Evolutionary conservation across 1,140 invertebrate species (phyloP), one percentile per base, ranked within the genome.

Genomic region (Drosophila kikkawai): DNA sequence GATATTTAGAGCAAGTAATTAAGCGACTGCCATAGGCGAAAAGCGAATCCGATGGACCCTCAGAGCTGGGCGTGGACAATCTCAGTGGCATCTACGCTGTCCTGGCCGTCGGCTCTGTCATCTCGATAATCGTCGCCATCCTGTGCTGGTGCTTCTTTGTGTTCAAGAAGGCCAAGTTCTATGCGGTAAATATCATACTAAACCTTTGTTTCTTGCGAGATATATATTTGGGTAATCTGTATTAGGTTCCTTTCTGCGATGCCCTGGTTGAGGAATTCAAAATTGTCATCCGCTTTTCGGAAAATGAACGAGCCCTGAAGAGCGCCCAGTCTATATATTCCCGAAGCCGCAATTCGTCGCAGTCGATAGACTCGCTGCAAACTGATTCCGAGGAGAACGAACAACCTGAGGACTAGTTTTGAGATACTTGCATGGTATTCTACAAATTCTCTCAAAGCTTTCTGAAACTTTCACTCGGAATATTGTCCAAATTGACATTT

Each of bases 81-180:
- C 95, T 96, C 0, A 95, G 95, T 57, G 96, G 96, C 13, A 96
- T 96, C 41, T 97, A 96, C 81, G 92, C 95, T 8, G 95, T 96
- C 13, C 91, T 96, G 3, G 92, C 94, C 9, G 93, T 93, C 7
- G 95, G 95, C 0, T 91, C 92, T 8, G 37, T 92, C 9, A 32
- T 93, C 6, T 92, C 93, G 8, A 80, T 93, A 17, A 41, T 93
- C 9, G 87, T 92, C 12, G 93, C 93, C 7, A 80, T 94, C 2
- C 37, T 92, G 3, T 93, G 93, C 29, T 91, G 92, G 91, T 80
- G 88, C 19, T 64, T 74, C 8, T 80, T 91, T 74, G 90, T 93
- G 19, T 75, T 55, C 15, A 83, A 70, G 19, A 91, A 87, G 66
- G 86, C 92, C 37, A 82, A 76, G 7, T 77, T 67, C 44, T 91